Base-by-base conservation (phyloP, 2,797 vertebrate species). In the Hybognathus amarus region DNA sequence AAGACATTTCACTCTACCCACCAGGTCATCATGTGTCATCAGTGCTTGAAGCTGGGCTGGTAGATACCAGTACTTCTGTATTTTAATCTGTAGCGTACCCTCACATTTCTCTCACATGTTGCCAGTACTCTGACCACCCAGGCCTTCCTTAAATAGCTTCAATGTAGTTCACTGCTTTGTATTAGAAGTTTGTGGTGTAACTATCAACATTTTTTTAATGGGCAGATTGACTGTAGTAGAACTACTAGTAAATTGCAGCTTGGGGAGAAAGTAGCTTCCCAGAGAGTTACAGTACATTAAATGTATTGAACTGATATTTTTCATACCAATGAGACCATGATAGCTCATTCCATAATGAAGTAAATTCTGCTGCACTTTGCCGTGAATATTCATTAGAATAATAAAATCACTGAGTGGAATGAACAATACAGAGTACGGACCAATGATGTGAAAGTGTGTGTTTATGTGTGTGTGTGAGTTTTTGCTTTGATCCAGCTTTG, bases 401-500 rank as follows among this genome's bases (percentile, higher is more conserved):
- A 74, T 86, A 50, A 66, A 79, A 82, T 42, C 54, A 54, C 66
- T 17, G 38, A 18, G 64, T 68, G 73, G 38, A 83, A 83, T 22
- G 81, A 70, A 82, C 73, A 80, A 80, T 80, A 78, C n/a, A 71
- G 70, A 73, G 9, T 30, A 45, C 20, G 27, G 27, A 38, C 50
- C 54, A 61, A 6, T 63, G 74, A 50, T 70, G 40, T 59, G 63
- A 59, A 69, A 30, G 80, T 36, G 56, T 61, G 63, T 76, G 74
- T 69, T 70, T 68, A 45, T 67, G 52, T 76, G 69, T 50, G 20
- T 45, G 45, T 9, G 42, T 10, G n/a, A 2, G 33, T 36, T 24
- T 47, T 66, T 33, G 79, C 74, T 82, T 83, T 79, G 80, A 80
- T 52, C 77, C 82, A 33, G 66, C 80, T 83, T 81, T 83, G 70